These are phyloP conservation scores for Tyria jacobaeae DNA, from an alignment of 2,888 invertebrate species.

Conservation along the genomic window DNA sequence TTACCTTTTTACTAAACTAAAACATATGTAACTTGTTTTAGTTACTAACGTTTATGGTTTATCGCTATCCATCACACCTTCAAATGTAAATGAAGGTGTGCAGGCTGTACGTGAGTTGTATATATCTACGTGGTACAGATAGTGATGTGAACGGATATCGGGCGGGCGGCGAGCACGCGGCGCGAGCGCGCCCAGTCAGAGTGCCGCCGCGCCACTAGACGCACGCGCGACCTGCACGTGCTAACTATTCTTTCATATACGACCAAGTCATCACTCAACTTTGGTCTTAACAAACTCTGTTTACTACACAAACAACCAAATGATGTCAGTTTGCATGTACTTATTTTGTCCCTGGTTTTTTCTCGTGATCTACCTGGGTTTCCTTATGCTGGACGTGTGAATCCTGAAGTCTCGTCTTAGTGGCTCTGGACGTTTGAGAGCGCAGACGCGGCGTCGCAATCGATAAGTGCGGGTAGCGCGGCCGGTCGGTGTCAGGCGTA, in stretches of 20 bases:
- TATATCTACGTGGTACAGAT: conserved; percentile 71
- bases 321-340: conserved; percentile 88
- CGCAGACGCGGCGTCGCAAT: conserved; percentile 79
- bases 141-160: conserved; percentile 79
- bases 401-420: conserved; percentile 55
- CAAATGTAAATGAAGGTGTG: conserved; percentile 78
- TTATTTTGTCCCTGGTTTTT: conserved; percentile 90
- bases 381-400: conserved; percentile 89
- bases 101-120: conserved; percentile 66
- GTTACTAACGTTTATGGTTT: conserved; percentile 23
- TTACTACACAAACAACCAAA: conserved; percentile 57
- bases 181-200: conserved; percentile 85
- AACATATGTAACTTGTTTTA: not conserved
- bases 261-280: conserved; percentile 73
- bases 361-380: conserved; percentile 88
- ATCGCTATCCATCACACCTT: conserved; percentile 57
- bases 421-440: conserved; percentile 58
- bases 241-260: conserved; percentile 61
- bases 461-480: conserved; percentile 66
- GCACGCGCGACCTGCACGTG: conserved; percentile 82
- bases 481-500: conserved; percentile 61
- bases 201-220: conserved; percentile 85
- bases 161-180: conserved; percentile 79
- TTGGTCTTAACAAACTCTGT: conserved; percentile 56
- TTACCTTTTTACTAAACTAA: too few relatives aligned